A percentile compares a stretch with the other conserved stretches of the same genome.
Conservation (phyloP, 2,113 vertebrate genomes). For the Amia ocellicauda region DNA sequence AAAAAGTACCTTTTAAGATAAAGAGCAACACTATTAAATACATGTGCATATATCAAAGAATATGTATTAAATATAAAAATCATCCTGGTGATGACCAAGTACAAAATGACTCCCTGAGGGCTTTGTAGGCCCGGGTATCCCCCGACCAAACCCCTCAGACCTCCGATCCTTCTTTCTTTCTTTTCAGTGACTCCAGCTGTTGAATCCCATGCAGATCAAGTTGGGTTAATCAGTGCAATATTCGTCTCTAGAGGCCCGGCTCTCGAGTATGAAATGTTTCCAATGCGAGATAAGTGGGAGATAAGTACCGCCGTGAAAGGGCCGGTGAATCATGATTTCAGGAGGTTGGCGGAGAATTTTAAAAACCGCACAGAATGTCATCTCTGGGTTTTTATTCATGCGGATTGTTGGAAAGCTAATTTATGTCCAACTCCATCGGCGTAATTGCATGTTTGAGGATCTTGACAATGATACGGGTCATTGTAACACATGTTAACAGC, state of each 20-base stretch:
- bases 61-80: too few species aligned
- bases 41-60: too few species aligned
- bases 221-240: conserved; percentile 38
- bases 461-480: conserved; percentile 2
- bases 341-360: conserved; percentile 43
- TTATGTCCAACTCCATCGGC: conserved; percentile 45
- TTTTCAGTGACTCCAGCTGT: conserved; percentile 36
- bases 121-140: background rate
- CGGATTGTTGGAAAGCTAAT: conserved; percentile 39
- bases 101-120: background rate
- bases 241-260: conserved; percentile 34
- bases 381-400: conserved; percentile 51
- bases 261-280: conserved; percentile 14
- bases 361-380: conserved; percentile 44
- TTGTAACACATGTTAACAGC: conserved; percentile 11
- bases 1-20: too few species aligned
- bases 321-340: conserved; percentile 47
- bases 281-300: conserved; percentile 26
- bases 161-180: conserved; percentile 50
- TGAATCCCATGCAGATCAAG: conserved; percentile 43
- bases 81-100: background rate
- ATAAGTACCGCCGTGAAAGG: conserved; percentile 31
- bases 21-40: too few species aligned
- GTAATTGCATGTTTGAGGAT: conserved; percentile 35
- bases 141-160: conserved; percentile 49